Evolutionary conservation across 2,113 vertebrate genomes (phyloP).

Genomic region (Festucalex cinctus): DNA sequence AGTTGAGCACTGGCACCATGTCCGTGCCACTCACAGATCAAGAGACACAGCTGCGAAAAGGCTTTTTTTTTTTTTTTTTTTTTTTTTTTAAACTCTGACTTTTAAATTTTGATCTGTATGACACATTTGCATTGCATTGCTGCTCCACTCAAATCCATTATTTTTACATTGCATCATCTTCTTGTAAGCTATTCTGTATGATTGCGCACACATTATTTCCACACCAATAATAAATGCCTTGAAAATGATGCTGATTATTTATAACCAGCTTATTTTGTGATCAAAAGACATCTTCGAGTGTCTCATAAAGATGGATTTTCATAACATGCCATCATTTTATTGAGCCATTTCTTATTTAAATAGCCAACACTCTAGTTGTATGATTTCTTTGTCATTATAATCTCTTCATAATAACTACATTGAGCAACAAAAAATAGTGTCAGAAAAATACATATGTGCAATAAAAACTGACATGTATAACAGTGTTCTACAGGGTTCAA

Average conservation of each 20-base stretch:
- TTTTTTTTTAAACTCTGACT: conserved; percentile 11
- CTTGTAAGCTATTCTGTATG: conserved; percentile 48
- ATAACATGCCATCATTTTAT: conserved; percentile 43
- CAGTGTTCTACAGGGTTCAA: no score
- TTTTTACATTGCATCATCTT: conserved; percentile 58
- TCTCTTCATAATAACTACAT: no score
- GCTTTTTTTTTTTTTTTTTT: conserved; percentile 27
- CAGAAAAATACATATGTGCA: no score
- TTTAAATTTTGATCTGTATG: conserved; percentile 36
- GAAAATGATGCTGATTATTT: conserved; percentile 63
- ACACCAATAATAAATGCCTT: conserved; percentile 59
- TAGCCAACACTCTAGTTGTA: conserved; percentile 33
- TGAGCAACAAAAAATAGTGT: no score
- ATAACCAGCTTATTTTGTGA: conserved; percentile 63
- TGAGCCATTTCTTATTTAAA: conserved; percentile 43
- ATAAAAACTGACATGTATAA: no score
- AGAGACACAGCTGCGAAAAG: conserved; percentile 53
- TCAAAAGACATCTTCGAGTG: conserved; percentile 54
- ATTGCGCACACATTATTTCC: conserved; percentile 38
- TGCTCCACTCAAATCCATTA: conserved; percentile 60
- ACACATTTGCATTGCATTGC: conserved; percentile 55
- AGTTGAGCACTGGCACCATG: conserved; percentile 45
- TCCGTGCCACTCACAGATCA: conserved; percentile 61
- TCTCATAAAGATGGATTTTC: conserved; percentile 59
- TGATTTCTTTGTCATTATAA: no score